Base-by-base conservation (phyloP, 2,888 invertebrate genomes). In the Galeruca laticollis region DNA sequence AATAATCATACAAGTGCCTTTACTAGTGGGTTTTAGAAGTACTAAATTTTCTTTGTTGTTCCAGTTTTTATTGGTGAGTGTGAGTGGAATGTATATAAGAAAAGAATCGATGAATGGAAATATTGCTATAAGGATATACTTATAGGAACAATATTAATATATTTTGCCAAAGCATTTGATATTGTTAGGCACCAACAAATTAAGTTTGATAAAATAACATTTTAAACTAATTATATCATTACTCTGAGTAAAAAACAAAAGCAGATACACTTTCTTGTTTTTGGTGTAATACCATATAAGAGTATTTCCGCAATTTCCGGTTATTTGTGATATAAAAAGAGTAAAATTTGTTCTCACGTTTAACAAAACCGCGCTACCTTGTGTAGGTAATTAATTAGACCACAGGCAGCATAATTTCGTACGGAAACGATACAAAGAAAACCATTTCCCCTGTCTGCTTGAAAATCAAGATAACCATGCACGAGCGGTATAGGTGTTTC, bases 401-500 rank as follows among this genome's bases (percentile, higher is more conserved):
- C 49, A 60, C 65, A 57, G 20, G 35, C 15, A 64, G 65, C 60
- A 21, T 56, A 54, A 63, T 60, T 60, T 40, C 54, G 60, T 64
- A 68, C 64, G 71, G 71, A 71, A 71, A 56, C 63, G 64, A 54
- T 63, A 64, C 57, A 64, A 68, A 71, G 60, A 62, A 66, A 67
- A 52, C 70, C 60, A 70, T 70, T 70, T 70, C 70, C 70, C 56
- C 56, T 51, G 47, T 43, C 62, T 57, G 57, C 26, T 35, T 67
- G n/a, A 31, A 65, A 68, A 71, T 71, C 71, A 71, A 71, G 76
- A 76, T 75, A 76, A 69, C 74, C 75, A 54, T 73, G 70, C 70
- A 73, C 67, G 77, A 78, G 78, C 75, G 77, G 77, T 78, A 26
- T 26, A 75, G 78, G 76, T 72, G 69, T 74, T 76, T 75, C 75